phyloP scores from a whole-genome alignment of 2,888 invertebrate genomes.

The Hipparchia sbordonii region DNA sequence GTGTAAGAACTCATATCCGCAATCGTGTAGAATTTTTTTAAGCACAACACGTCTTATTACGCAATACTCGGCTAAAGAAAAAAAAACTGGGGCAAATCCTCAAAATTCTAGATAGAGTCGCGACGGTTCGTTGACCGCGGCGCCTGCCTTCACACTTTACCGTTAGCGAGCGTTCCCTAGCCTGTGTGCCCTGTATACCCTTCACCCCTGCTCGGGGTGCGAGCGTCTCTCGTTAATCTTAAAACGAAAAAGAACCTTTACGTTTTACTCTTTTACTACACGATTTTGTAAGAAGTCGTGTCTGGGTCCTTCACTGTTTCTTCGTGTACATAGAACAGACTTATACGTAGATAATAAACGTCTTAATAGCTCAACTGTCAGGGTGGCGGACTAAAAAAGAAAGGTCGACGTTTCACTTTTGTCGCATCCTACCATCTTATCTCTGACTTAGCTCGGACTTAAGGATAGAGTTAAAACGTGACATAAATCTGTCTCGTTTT shows the following conservation, averaged over 20 bases:
- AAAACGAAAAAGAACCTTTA: constrained; percentile 2
- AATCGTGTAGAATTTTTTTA: not conserved
- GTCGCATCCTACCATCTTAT: too few species aligned
- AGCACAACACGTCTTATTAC: constrained; percentile 32
- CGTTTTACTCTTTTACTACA: constrained; percentile 32
- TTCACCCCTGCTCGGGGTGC: constrained; percentile 45
- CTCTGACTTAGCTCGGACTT: too few species aligned
- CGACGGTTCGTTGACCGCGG: constrained; percentile 72
- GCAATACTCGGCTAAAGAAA: constrained; percentile 36
- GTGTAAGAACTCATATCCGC: constrained; percentile 17
- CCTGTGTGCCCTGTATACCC: constrained; percentile 49
- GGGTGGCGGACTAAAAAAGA: too few species aligned
- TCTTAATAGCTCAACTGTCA: too few species aligned
- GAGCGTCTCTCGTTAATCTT: constrained; percentile 29
- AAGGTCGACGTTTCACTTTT: too few species aligned
- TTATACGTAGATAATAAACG: too few species aligned
- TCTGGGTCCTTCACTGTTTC: constrained; percentile 9
- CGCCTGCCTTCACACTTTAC: constrained; percentile 65
- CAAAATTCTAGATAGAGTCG: constrained; percentile 73
- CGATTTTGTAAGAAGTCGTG: constrained; percentile 19
- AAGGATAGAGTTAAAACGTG: too few species aligned
- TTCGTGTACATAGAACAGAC: not conserved
- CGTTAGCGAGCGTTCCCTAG: constrained; percentile 60
- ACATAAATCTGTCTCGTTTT: too few species aligned
- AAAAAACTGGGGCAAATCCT: constrained; percentile 69